Evolutionary conservation across 2,797 vertebrate genomes (phyloP), one percentile per base, ranked within the genome.

Genomic region (Champsocephalus esox): DNA sequence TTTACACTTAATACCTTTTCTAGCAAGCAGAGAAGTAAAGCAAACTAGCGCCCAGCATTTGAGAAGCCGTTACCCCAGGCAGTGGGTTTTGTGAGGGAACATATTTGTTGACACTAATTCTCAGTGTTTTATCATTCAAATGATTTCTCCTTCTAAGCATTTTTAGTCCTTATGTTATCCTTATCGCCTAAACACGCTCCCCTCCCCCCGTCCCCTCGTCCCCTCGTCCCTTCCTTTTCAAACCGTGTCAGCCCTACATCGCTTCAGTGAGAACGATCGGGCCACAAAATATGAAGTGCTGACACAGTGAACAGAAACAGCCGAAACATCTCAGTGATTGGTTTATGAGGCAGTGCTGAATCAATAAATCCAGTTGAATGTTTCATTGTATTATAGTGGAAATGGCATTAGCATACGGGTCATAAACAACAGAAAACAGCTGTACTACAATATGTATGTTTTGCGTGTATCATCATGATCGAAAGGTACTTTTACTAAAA

Each of bases 231-330:
- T 24, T 41, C 59, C 34, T 81, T 51, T 28, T 74, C 57, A 62
- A 67, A 69, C 54, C 24, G 13, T 54, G 43, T 56, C 64, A 43
- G 66, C 75, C 70, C 87, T 55, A 50, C 57, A 61, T 70, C 70
- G 61, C 64, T 54, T 45, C 61, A 57, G 51, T 67, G 65, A 34
- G 60, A 79, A 61, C 61, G 82, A 86, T 83, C 75, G 48, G 57
- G 43, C 78, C 66, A 70, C 73, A 63, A 77, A 86, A 86, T 76
- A 74, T 74, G 77, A 90, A 83, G 41, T 86, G 88, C 88, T 91
- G 89, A 90, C 82, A 76, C 68, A 34, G 75, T 61, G 67, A 84
- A 85, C 64, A 73, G 73, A 87, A 82, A 76, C 49, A 65, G 84
- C 82, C 74, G 74, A 68, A 75, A 55, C 64, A 46, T 64, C 61